phyloP scores from a whole-genome alignment of 2,797 vertebrate species.

The Rhynchonycteris naso region DNA sequence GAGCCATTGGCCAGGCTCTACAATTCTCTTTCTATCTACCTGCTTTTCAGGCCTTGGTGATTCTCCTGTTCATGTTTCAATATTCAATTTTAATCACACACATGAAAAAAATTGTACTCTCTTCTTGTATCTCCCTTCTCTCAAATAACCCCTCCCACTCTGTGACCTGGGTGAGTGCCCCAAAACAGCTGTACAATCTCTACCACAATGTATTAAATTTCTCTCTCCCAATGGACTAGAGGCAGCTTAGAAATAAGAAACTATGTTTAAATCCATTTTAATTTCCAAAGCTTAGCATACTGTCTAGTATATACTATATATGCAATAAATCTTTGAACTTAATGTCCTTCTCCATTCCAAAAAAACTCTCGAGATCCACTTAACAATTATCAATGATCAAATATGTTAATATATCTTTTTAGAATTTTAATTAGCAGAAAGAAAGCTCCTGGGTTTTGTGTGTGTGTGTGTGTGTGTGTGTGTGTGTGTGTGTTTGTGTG shows the following conservation, averaged over 20 bases:
- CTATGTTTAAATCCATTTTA: neutral
- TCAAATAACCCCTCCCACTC: no score
- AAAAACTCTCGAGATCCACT: neutral
- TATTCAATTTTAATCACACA: neutral
- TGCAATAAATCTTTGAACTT: conserved; percentile 8
- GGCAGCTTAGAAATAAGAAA: neutral
- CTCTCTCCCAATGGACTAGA: neutral
- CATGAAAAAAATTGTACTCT: neutral
- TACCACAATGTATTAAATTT: neutral
- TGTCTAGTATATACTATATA: neutral
- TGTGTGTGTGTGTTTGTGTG: no score
- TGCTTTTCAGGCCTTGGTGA: neutral
- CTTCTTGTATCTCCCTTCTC: neutral
- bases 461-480: no score
- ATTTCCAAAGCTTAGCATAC: neutral
- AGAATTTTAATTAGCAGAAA: conserved; percentile 57
- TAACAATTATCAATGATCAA: conserved; percentile 34
- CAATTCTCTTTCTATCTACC: neutral
- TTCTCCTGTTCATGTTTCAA: neutral
- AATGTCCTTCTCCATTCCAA: conserved; percentile 20
- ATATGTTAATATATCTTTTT: neutral
- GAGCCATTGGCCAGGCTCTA: neutral
- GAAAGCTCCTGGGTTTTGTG: no score
- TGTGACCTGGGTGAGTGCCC: neutral
- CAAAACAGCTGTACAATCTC: neutral